Percentiles rank a stretch among this genome's conserved stretches.
These are phyloP conservation scores for Diaperis boleti DNA, from an alignment of 2,888 invertebrate species.

Conservation along the genomic window DNA sequence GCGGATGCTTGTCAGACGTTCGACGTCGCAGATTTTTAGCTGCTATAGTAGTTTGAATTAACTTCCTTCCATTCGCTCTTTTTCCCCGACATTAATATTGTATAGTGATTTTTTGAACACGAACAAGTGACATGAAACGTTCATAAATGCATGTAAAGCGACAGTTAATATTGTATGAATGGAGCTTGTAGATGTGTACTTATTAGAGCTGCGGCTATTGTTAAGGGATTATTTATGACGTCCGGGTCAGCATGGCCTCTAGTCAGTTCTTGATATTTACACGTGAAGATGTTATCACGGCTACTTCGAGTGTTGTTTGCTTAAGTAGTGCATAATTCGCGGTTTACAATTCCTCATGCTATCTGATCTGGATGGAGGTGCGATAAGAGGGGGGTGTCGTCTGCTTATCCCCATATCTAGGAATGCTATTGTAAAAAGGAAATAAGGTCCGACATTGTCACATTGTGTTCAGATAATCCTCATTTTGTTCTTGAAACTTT, in stretches of 20 bases:
- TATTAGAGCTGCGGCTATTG: conserved; percentile 39
- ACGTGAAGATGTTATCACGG: conserved; percentile 33
- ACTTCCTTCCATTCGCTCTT: no score
- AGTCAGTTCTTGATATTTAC: conserved; percentile 27
- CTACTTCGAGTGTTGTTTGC: conserved; percentile 29
- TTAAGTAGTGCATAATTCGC: conserved; percentile 24
- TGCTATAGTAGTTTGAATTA: no score
- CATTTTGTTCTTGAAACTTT: no score
- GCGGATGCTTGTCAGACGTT: not conserved
- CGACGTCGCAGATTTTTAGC: no score
- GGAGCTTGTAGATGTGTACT: conserved; percentile 40
- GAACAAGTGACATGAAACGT: conserved; percentile 32
- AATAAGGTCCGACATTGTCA: no score
- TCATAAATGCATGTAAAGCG: conserved; percentile 40
- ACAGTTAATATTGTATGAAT: conserved; percentile 40
- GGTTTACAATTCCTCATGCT: conserved; percentile 14
- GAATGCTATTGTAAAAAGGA: no score
- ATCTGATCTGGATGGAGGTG: not conserved
- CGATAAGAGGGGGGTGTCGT: not conserved
- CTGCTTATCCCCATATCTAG: not conserved
- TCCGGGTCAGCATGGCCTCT: conserved; percentile 37
- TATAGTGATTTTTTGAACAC: conserved; percentile 23
- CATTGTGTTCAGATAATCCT: no score
- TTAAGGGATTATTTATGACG: conserved; percentile 40
- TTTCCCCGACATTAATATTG: no score